phyloP scores from a whole-genome alignment of 2,113 vertebrate genomes.

The Gadus chalcogrammus region DNA sequence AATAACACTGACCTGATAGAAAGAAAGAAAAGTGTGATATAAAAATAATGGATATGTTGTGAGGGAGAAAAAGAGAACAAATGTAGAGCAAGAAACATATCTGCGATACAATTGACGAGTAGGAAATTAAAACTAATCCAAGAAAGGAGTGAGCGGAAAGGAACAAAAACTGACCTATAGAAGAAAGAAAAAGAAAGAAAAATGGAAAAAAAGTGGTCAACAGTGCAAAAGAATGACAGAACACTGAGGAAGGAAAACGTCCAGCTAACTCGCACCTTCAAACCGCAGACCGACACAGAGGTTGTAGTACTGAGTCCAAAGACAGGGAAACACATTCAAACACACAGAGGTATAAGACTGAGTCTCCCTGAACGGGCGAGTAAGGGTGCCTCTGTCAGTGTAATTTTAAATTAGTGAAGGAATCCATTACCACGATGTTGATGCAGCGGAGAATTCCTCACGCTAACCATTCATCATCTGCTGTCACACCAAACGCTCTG shows the following conservation, averaged over 20 bases:
- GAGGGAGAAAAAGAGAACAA: neutral
- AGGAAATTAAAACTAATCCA: too few species aligned
- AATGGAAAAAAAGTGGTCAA: neutral
- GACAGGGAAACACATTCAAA: too few species aligned
- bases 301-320: too few species aligned
- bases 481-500: constrained; percentile 55
- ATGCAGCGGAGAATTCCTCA: constrained; percentile 70
- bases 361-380: neutral
- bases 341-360: too few species aligned
- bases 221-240: neutral
- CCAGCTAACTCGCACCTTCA: too few species aligned
- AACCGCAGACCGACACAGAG: too few species aligned
- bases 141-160: neutral
- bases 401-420: constrained; percentile 53
- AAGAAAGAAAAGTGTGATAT: neutral
- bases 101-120: too few species aligned
- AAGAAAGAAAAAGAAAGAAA: neutral
- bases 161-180: neutral
- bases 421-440: constrained; percentile 69
- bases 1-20: neutral
- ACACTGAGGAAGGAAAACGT: too few species aligned
- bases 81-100: too few species aligned
- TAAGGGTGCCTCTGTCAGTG: constrained; percentile 21
- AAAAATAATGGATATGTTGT: too few species aligned
- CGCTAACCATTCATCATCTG: constrained; percentile 68